Percentiles rank a stretch among this genome's conserved stretches.
These are phyloP conservation scores for Thunnus thynnus DNA, from an alignment of 2,113 vertebrate genomes.

Conservation along the genomic window DNA sequence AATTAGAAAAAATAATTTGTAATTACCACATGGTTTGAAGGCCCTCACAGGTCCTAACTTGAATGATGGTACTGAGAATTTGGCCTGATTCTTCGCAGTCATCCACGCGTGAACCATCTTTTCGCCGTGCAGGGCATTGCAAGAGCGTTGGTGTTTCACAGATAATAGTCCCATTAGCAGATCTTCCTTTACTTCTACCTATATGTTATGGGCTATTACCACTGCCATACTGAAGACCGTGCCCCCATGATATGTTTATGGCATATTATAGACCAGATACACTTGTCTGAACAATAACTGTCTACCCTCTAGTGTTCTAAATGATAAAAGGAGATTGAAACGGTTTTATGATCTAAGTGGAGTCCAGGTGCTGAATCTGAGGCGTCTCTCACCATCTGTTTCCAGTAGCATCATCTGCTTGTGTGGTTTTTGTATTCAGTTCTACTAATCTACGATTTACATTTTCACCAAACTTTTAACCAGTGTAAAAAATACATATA, in stretches of 20 bases:
- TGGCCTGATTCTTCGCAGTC: slow-evolving; percentile 49
- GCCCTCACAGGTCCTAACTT: slow-evolving; percentile 62
- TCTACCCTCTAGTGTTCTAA: slow-evolving; percentile 49
- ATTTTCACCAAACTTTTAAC: slow-evolving; percentile 2
- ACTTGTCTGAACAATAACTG: slow-evolving; percentile 67
- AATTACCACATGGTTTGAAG: slow-evolving; percentile 74
- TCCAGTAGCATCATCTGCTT: background rate
- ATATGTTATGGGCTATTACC: slow-evolving; percentile 74
- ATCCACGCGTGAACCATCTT: slow-evolving; percentile 20
- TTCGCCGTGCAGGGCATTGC: background rate
- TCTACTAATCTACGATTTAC: slow-evolving; percentile 12
- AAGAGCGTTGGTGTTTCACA: slow-evolving; percentile 42
- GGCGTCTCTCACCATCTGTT: slow-evolving; percentile 38
- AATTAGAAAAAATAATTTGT: slow-evolving; percentile 76
- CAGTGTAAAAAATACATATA: background rate
- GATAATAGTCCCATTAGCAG: slow-evolving; percentile 51
- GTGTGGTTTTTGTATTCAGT: background rate
- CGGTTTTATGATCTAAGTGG: slow-evolving; percentile 55
- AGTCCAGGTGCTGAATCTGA: slow-evolving; percentile 37
- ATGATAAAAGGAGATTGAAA: slow-evolving; percentile 48
- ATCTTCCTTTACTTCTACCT: slow-evolving; percentile 40
- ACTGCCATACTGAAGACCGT: slow-evolving; percentile 55
- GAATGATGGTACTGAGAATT: slow-evolving; percentile 59
- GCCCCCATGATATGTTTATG: slow-evolving; percentile 61
- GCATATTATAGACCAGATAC: slow-evolving; percentile 60